These are phyloP conservation scores for Archocentrus centrarchus DNA, from an alignment of 2,113 vertebrate genomes.

Conservation along the genomic window DNA sequence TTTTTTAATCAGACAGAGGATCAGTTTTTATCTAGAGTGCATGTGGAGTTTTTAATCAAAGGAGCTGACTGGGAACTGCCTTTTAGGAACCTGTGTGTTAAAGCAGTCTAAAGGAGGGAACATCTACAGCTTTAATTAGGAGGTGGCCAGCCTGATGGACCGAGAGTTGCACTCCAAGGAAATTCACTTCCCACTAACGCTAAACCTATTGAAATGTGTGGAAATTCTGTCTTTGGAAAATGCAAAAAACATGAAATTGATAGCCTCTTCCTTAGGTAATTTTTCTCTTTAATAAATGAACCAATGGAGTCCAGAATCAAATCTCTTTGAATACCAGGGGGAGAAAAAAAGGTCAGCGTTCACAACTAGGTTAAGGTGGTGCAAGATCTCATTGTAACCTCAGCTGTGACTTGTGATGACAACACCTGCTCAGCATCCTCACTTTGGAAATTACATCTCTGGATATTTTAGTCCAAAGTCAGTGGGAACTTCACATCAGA, in stretches of 20 bases:
- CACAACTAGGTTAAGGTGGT: not conserved
- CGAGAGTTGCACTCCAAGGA: not conserved
- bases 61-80: not conserved
- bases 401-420: constrained; percentile 1
- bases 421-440: not conserved
- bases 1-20: too few relatives aligned
- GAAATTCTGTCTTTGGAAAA: not conserved
- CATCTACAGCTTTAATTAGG: not conserved
- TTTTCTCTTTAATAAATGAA: not conserved
- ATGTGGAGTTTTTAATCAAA: not conserved
- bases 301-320: not conserved
- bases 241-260: too few relatives aligned
- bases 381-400: not conserved
- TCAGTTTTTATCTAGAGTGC: not conserved
- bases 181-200: not conserved
- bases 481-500: not conserved
- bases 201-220: not conserved
- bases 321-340: not conserved
- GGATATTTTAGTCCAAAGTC: not conserved
- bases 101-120: not conserved
- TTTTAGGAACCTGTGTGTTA: not conserved
- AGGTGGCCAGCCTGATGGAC: not conserved
- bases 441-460: constrained; percentile 1
- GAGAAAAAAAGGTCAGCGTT: not conserved
- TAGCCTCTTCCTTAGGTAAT: not conserved